phyloP scores from a whole-genome alignment of 2,888 invertebrate genomes.

The Cryptosula pallasiana region DNA sequence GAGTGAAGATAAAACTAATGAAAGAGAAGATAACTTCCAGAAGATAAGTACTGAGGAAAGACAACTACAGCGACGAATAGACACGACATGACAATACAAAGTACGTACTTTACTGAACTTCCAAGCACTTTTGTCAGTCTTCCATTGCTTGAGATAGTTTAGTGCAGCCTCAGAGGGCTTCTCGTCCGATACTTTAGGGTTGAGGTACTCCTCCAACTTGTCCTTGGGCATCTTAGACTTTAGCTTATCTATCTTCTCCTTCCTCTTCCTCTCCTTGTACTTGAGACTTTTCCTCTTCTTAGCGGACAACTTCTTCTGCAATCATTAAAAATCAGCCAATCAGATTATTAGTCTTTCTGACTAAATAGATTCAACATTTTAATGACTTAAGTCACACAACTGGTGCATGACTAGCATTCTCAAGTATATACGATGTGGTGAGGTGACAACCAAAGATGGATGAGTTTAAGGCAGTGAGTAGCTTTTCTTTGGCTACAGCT shows the following conservation, averaged over 20 bases:
- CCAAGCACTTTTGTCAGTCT: neutral
- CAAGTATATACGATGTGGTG: no score
- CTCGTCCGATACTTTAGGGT: neutral
- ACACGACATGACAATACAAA: no score
- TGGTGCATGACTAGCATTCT: no score
- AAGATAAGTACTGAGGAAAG: neutral
- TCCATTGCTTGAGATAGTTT: constrained; percentile 12
- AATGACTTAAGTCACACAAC: no score
- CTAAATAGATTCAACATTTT: no score
- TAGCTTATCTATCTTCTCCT: neutral
- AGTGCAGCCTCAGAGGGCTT: neutral
- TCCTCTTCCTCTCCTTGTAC: constrained; percentile 21
- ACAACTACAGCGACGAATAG: no score
- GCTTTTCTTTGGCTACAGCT: no score
- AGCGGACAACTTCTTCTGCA: neutral
- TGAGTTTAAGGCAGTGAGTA: no score
- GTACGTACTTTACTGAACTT: constrained; percentile 21
- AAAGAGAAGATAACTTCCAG: neutral
- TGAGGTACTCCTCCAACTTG: neutral
- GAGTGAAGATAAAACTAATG: neutral
- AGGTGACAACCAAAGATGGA: no score
- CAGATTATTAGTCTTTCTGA: no score
- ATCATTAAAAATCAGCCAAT: neutral
- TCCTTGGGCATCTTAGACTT: constrained; percentile 16
- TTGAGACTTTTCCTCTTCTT: neutral